These are phyloP conservation scores for Synergus umbraculus DNA, from an alignment of 2,888 invertebrate species.

Conservation along the genomic window DNA sequence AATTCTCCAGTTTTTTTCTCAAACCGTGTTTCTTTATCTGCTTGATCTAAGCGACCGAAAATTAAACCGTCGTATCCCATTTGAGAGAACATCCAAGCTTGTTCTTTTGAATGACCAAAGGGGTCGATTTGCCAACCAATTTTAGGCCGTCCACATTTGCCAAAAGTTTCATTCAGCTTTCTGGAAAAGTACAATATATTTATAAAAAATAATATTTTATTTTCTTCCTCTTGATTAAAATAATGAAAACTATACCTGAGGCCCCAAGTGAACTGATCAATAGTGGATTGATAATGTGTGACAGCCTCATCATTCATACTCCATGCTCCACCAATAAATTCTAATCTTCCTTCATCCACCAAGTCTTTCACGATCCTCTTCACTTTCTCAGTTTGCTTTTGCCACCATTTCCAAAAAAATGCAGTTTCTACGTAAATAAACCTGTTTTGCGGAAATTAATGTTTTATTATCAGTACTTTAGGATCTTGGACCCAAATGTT, in stretches of 20 bases:
- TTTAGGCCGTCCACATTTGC: slow-evolving; percentile 84
- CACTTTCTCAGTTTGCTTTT: slow-evolving; percentile 76
- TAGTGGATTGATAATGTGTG: slow-evolving; percentile 84
- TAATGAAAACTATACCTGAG: slow-evolving; percentile 78
- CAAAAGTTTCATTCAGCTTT: slow-evolving; percentile 82
- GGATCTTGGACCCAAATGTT: too few relatives aligned
- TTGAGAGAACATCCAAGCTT: slow-evolving; percentile 86
- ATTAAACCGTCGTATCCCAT: slow-evolving; percentile 95
- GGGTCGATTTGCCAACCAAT: slow-evolving; percentile 92
- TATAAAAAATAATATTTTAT: slow-evolving; percentile 38
- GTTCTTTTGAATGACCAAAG: slow-evolving; percentile 92
- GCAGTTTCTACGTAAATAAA: slow-evolving; percentile 93
- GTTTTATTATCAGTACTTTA: too few relatives aligned
- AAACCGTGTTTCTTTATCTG: slow-evolving; percentile 85
- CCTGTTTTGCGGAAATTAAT: slow-evolving; percentile 42
- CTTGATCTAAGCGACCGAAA: slow-evolving; percentile 91
- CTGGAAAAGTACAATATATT: slow-evolving; percentile 2
- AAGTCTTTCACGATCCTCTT: slow-evolving; percentile 78
- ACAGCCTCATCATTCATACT: slow-evolving; percentile 90
- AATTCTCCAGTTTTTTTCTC: slow-evolving; percentile 85
- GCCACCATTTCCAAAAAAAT: slow-evolving; percentile 92
- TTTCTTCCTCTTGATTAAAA: slow-evolving; percentile 75
- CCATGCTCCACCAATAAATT: slow-evolving; percentile 89
- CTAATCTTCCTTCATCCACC: slow-evolving; percentile 85
- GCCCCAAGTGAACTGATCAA: slow-evolving; percentile 87